These are phyloP conservation scores for Andrena dorsata DNA, from an alignment of 2,888 invertebrate species.

Conservation along the genomic window DNA sequence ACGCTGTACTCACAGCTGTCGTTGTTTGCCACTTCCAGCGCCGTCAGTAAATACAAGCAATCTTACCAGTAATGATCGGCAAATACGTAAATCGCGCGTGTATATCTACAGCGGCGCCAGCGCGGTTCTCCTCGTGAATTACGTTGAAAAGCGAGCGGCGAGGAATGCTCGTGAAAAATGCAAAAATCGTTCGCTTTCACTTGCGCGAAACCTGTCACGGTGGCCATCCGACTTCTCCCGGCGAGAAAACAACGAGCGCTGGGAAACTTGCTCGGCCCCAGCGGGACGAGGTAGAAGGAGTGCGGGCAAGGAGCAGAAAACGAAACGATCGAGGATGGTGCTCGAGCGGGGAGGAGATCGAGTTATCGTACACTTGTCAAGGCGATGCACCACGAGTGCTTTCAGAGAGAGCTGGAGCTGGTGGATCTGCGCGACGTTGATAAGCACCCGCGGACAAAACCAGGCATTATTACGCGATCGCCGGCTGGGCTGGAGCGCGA, in stretches of 20 bases:
- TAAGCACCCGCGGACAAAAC: slow-evolving; percentile 68
- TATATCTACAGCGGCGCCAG: too few relatives aligned
- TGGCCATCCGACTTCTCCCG: slow-evolving; percentile 2
- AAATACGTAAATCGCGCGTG: too few relatives aligned
- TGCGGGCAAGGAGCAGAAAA: neutral
- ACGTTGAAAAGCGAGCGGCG: too few relatives aligned
- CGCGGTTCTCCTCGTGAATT: too few relatives aligned
- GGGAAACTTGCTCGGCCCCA: slow-evolving; percentile 12
- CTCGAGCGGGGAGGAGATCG: neutral
- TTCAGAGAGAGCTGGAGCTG: slow-evolving; percentile 40
- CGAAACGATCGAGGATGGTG: neutral
- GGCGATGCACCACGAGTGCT: slow-evolving; percentile 41
- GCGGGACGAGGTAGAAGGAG: neutral
- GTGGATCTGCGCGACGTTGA: slow-evolving; percentile 61
- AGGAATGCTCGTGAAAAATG: slow-evolving; percentile 20
- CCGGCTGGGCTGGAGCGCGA: slow-evolving; percentile 57
- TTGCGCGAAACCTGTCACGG: slow-evolving; percentile 24
- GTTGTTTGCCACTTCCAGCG: neutral
- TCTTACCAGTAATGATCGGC: too few relatives aligned
- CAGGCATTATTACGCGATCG: slow-evolving; percentile 66
- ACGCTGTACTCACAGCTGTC: neutral
- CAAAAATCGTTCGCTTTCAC: slow-evolving; percentile 53
- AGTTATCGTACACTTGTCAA: slow-evolving; percentile 57
- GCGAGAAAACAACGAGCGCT: slow-evolving; percentile 15
- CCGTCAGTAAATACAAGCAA: too few relatives aligned